phyloP scores from a whole-genome alignment of 2,113 vertebrate genomes.

The Eidolon helvum region DNA sequence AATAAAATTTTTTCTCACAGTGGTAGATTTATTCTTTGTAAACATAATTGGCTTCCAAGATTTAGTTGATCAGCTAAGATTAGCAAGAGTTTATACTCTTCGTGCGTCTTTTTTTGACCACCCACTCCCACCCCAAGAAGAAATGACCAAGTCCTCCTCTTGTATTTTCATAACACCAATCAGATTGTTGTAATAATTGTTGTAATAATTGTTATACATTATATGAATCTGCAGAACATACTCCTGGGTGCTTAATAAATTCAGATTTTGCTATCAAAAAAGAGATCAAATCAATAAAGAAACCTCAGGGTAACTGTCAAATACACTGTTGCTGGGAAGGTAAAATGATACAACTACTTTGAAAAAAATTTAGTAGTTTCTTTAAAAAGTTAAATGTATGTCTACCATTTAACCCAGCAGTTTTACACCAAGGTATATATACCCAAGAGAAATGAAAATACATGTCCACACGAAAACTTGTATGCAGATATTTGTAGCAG shows the following conservation, averaged over 20 bases:
- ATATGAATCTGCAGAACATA: background rate
- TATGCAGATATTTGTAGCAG: background rate
- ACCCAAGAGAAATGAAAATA: background rate
- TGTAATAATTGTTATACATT: background rate
- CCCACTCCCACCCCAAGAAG: background rate
- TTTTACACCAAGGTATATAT: background rate
- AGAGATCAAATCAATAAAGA: constrained; percentile 11
- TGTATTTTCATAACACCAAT: background rate
- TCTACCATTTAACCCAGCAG: background rate
- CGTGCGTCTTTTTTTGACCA: background rate
- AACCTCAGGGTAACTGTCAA: background rate
- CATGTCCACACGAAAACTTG: background rate
- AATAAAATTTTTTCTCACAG: constrained; percentile 38
- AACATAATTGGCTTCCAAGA: background rate
- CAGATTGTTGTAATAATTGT: background rate
- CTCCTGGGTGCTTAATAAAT: background rate
- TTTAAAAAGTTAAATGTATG: background rate
- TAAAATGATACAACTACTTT: background rate
- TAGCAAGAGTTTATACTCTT: background rate
- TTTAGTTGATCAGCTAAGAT: background rate
- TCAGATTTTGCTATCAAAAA: background rate
- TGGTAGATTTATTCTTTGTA: constrained; percentile 12
- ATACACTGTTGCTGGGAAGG: background rate
- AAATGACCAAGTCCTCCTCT: background rate
- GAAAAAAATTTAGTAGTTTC: background rate